Evolutionary conservation across 2,888 invertebrate species (phyloP), one percentile per base, ranked within the genome.

Genomic region (Odontocerum albicorne): DNA sequence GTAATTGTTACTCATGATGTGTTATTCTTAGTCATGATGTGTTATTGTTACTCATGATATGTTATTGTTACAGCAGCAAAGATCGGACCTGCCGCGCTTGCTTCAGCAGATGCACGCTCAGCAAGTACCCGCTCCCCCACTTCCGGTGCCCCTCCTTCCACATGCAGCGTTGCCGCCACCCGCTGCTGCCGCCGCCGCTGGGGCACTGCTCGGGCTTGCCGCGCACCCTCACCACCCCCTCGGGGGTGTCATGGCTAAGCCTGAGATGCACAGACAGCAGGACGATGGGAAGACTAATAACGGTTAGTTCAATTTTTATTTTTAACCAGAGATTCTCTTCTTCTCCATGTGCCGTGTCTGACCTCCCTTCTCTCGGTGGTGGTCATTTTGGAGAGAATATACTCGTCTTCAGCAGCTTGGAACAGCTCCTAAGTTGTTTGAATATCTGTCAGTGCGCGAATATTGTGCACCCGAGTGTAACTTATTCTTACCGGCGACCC

Each of bases 71-170:
- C 83, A 91, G 89, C 90, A 90, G 86, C 91, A 90, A 77, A 82
- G 90, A 73, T 88, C 90, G 55, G 90, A 91, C 71, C 76, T 91
- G 65, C 90, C 90, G 22, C 82, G 90, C 72, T 73, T 88, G 61
- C 79, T 93, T 72, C 94, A 94, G 75, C 94, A 94, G 76, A 92
- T 94, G 91, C 94, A 94, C 72, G 92, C 92, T 27, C 92, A 92
- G 66, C 92, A 92, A 74, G 69, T 82, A 56, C 87, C 91, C 39
- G 87, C 89, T 46, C 87, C 87, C 35, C 87, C 88, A n/a, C 73
- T 83, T 59, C 84, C 84, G 40, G 84, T 90, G 66, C 81, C 73
- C 47, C 73, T 73, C 56, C 73, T 73, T 56, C 79, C 73, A 56
- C 80, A 74, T 65, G 80, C 73, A 36, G 75, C 72, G 61, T 70